These are phyloP conservation scores for Gymnothorax reevesii DNA, from an alignment of 2,797 vertebrate species.

Conservation along the genomic window DNA sequence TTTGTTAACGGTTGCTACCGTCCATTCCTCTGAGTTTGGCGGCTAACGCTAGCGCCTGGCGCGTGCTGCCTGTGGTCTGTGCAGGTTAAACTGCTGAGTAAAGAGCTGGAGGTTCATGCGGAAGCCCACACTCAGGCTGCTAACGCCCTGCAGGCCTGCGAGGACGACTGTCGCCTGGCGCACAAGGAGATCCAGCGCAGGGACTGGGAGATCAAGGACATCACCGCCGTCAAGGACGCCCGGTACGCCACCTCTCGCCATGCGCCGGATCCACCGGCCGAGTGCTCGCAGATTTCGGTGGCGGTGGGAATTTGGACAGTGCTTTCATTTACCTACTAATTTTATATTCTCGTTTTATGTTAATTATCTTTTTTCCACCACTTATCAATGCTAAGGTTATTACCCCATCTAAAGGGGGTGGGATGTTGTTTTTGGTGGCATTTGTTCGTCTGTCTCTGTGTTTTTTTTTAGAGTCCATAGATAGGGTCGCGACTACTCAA, in stretches of 20 bases:
- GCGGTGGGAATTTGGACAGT: neutral
- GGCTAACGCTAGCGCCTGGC: too few species aligned
- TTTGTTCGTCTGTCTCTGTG: too few species aligned
- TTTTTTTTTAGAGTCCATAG: too few species aligned
- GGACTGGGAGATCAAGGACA: slow-evolving; percentile 63
- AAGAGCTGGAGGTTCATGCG: slow-evolving; percentile 65
- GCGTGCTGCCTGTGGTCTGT: neutral
- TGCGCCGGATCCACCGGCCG: neutral
- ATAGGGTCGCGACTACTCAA: too few species aligned
- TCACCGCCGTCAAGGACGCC: slow-evolving; percentile 66
- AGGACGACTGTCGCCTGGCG: slow-evolving; percentile 57
- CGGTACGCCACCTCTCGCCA: slow-evolving; percentile 56
- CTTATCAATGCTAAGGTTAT: too few species aligned
- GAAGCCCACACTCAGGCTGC: slow-evolving; percentile 57
- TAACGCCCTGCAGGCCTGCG: slow-evolving; percentile 60
- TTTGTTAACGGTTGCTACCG: too few species aligned
- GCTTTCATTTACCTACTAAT: neutral
- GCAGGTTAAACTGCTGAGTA: slow-evolving; percentile 73
- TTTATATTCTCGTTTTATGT: slow-evolving; percentile 1
- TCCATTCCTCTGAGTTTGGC: too few species aligned
- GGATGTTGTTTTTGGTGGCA: too few species aligned
- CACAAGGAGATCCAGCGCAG: slow-evolving; percentile 61
- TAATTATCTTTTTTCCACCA: neutral
- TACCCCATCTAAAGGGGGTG: too few species aligned
- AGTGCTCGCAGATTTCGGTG: neutral